Base-by-base conservation (phyloP, 2,113 vertebrate species). In the Nannospalax galili region DNA sequence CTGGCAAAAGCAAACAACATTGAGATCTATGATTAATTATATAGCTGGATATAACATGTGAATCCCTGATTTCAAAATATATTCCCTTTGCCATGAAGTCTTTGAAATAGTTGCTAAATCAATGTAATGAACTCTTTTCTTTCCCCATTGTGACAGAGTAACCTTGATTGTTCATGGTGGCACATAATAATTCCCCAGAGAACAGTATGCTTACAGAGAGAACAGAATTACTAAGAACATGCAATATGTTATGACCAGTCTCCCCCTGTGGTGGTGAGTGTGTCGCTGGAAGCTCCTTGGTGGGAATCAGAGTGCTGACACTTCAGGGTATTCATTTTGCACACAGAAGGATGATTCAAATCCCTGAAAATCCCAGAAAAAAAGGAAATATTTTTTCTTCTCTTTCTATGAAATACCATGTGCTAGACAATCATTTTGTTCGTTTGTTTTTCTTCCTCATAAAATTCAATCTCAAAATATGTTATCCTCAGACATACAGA, bases 401-500 rank as follows among this genome's bases (percentile, higher is more conserved):
- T 67, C 17, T 67, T 84, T 67, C 22, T 9, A 16, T 86, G 30
- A 82, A 82, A 8, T 14, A 1, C n/a, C 12, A 67, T 28, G 19
- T 22, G 60, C 1, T 7, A 32, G 42, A 22, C 4, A 67, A 77
- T 1, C 32, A 74, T 45, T 93, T 89, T n/a, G n/a, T n/a, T 37
- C 12, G 14, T 84, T 9, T 32, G 15, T 65, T 60, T 52, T 60
- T 69, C 42, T 26, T 14, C 28, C 9, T 79, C 22, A 16, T 84
- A 87, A 48, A 89, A 40, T 86, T 65, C 58, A 77, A 67, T 81
- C n/a, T 92, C 26, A 95, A 90, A 95, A 87, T 91, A 64, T 35
- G 12, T 58, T 72, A 20, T 37, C 16, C 84, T 52, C 40, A 85
- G 30, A 64, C 56, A 87, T 74, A 89, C 75, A 35, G 0, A 5